phyloP scores from a whole-genome alignment of 1,140 invertebrate genomes.

The Oedothorax gibbosus region DNA sequence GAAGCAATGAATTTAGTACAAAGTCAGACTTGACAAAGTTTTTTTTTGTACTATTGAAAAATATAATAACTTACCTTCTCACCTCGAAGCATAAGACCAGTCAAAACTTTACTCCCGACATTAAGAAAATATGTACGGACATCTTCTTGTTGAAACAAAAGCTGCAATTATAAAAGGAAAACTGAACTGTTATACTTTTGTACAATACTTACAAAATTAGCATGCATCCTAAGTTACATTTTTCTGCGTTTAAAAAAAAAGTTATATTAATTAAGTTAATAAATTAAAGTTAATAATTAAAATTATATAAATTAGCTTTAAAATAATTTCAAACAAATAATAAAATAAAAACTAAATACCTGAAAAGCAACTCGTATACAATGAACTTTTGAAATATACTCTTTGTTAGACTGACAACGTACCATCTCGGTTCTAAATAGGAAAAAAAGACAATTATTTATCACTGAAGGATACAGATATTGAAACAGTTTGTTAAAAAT shows the following conservation, averaged over 20 bases:
- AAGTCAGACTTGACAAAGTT: no score
- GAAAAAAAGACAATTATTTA: neutral
- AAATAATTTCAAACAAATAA: neutral
- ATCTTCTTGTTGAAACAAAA: conserved; percentile 79
- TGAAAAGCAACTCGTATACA: conserved; percentile 87
- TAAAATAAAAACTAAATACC: conserved; percentile 62
- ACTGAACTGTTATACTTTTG: no score
- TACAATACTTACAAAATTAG: no score
- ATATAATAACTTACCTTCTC: conserved; percentile 77
- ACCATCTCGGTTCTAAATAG: conserved; percentile 53
- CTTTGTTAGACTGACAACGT: conserved; percentile 85
- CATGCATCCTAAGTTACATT: no score
- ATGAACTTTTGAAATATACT: conserved; percentile 94
- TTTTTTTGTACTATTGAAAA: conserved; percentile 5
- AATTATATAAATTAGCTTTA: neutral
- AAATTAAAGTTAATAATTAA: no score
- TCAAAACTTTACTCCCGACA: conserved; percentile 87
- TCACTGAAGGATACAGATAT: no score
- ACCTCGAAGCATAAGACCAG: conserved; percentile 86
- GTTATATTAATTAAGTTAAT: no score
- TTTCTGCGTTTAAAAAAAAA: no score
- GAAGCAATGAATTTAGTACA: no score
- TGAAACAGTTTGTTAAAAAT: no score
- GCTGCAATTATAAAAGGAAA: conserved; percentile 6
- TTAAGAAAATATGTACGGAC: conserved; percentile 87